Evolutionary conservation across 2,113 vertebrate species (phyloP).

Genomic region (Eolophus roseicapilla): DNA sequence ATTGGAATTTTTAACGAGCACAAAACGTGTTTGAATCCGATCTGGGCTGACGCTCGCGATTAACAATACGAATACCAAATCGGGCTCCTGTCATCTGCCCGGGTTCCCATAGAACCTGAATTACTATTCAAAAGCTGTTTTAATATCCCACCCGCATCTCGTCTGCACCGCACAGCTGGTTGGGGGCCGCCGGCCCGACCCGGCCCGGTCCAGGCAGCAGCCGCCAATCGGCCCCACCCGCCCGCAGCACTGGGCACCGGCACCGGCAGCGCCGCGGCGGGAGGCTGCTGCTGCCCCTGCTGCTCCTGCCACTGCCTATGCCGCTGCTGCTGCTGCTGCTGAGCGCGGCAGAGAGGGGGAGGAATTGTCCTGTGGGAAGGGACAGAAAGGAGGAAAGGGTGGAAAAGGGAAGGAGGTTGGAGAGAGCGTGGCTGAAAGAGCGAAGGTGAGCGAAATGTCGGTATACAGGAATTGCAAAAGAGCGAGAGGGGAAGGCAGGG

Average conservation of each 20-base stretch:
- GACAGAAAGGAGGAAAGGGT: too few species aligned
- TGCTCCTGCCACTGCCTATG: neutral
- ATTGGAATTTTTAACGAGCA: constrained; percentile 57
- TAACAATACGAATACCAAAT: constrained; percentile 74
- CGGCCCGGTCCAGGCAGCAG: neutral
- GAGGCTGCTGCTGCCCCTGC: neutral
- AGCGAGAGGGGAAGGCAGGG: too few species aligned
- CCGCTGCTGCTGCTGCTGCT: neutral
- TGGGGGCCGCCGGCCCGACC: neutral
- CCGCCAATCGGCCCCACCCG: neutral
- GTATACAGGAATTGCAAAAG: neutral
- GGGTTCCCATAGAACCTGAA: constrained; percentile 93
- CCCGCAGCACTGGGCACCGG: neutral
- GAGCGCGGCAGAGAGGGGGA: neutral
- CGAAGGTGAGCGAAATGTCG: neutral
- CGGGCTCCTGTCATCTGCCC: constrained; percentile 92
- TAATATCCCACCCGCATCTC: constrained; percentile 94
- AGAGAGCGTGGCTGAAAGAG: neutral
- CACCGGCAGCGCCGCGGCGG: neutral
- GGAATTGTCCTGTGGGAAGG: too few species aligned
- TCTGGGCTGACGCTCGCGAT: constrained; percentile 58
- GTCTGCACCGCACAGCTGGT: constrained; percentile 85
- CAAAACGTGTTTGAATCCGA: constrained; percentile 61
- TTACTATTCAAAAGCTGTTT: constrained; percentile 87
- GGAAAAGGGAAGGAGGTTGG: neutral